Conservation (phyloP, 2,113 vertebrate genomes). For the Jacana jacana region DNA sequence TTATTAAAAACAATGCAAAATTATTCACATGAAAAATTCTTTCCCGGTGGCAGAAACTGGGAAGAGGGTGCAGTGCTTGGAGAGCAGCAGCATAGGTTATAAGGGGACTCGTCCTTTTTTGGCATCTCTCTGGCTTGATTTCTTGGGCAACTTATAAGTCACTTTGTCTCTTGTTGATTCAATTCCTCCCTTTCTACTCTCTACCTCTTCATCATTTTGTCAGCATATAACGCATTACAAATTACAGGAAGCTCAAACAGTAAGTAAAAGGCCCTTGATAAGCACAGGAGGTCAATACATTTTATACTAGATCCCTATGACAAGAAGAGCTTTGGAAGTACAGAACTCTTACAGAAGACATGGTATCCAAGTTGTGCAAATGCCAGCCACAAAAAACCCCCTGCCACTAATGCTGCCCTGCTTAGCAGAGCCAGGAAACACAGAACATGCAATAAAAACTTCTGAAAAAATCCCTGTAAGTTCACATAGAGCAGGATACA, state of each 20-base stretch:
- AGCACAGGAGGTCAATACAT: not conserved
- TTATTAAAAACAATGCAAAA: not conserved
- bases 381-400: not conserved
- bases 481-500: not conserved
- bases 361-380: not conserved
- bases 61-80: not conserved
- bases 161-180: not conserved
- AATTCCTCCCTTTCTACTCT: not conserved
- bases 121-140: not conserved
- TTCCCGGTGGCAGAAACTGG: not conserved
- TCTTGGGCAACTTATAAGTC: not conserved
- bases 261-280: not conserved
- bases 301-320: not conserved
- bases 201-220: not conserved
- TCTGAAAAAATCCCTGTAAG: not conserved
- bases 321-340: not conserved
- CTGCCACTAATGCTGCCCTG: not conserved
- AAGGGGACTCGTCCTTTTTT: not conserved
- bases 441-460: not conserved
- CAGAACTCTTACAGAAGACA: not conserved
- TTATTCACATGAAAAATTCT: not conserved
- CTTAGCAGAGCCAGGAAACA: not conserved
- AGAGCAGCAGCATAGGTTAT: not conserved
- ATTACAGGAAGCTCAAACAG: not conserved
- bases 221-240: not conserved